phyloP scores from a whole-genome alignment of 2,113 vertebrate species.

The Falcunculus frontatus region DNA sequence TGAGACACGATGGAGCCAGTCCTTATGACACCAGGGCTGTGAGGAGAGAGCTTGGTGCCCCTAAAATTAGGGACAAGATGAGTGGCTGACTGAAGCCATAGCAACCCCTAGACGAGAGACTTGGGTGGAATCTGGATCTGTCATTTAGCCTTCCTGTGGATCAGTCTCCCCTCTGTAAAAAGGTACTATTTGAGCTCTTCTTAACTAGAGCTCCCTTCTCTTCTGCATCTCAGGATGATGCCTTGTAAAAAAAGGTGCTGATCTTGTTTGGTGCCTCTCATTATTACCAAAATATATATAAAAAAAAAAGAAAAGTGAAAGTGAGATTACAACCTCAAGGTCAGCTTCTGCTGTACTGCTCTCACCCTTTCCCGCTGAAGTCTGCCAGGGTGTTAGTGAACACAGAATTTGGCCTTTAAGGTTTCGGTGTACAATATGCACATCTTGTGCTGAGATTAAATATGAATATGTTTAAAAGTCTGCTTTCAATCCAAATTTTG shows the following conservation, averaged over 20 bases:
- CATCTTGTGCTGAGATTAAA: slow-evolving; percentile 43
- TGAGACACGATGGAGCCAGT: neutral
- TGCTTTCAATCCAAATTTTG: slow-evolving; percentile 59
- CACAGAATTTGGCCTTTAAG: slow-evolving; percentile 34
- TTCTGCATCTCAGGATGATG: neutral
- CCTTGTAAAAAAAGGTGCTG: neutral
- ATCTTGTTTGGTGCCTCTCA: neutral
- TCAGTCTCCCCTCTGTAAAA: neutral
- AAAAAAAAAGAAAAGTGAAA: neutral
- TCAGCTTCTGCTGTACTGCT: neutral
- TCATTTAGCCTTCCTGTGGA: neutral
- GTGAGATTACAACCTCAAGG: neutral
- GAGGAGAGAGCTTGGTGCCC: neutral
- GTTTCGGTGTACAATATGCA: neutral
- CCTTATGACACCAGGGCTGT: accelerated
- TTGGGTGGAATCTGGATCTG: neutral
- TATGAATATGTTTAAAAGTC: slow-evolving; percentile 49
- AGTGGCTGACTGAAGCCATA: neutral
- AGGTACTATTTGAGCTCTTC: neutral
- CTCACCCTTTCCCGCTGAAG: neutral
- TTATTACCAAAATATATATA: neutral
- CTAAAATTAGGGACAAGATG: neutral
- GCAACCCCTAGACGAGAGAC: neutral
- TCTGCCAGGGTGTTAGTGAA: neutral
- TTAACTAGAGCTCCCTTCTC: neutral